phyloP scores from a whole-genome alignment of 2,888 invertebrate genomes.

The Caenorhabditis japonica region DNA sequence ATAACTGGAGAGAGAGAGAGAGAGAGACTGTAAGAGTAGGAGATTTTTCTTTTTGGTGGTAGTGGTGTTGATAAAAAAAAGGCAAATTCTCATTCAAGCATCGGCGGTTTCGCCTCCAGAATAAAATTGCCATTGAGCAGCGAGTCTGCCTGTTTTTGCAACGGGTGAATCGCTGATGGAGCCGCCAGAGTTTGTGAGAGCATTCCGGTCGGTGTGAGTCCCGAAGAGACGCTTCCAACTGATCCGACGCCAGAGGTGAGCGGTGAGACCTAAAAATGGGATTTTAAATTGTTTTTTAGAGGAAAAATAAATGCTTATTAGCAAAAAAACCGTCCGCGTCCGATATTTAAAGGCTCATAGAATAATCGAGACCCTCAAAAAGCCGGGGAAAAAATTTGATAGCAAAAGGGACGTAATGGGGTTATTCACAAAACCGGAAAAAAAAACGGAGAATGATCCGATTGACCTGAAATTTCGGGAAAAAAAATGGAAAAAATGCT shows the following conservation, averaged over 20 bases:
- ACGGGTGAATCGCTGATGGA: constrained; percentile 28
- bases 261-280: constrained; percentile 40
- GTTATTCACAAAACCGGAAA: no score
- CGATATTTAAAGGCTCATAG: no score
- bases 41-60: no score
- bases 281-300: no score
- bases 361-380: neutral
- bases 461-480: no score
- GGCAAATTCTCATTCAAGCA: constrained; percentile 1
- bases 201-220: constrained; percentile 29
- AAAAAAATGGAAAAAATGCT: no score
- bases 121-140: constrained; percentile 23
- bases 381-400: no score
- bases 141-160: constrained; percentile 11
- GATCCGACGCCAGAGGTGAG: constrained; percentile 9
- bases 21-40: neutral
- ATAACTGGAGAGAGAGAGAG: constrained; percentile 32
- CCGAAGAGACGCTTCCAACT: constrained; percentile 17
- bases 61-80: neutral
- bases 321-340: no score
- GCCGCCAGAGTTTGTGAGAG: constrained; percentile 28
- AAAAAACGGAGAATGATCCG: no score
- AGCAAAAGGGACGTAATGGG: no score
- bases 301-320: no score
- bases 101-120: constrained; percentile 16